Percentiles rank a stretch among this genome's conserved stretches.
These are phyloP conservation scores for Drosophila incognita DNA, from an alignment of 2,888 invertebrate genomes.

Conservation along the genomic window DNA sequence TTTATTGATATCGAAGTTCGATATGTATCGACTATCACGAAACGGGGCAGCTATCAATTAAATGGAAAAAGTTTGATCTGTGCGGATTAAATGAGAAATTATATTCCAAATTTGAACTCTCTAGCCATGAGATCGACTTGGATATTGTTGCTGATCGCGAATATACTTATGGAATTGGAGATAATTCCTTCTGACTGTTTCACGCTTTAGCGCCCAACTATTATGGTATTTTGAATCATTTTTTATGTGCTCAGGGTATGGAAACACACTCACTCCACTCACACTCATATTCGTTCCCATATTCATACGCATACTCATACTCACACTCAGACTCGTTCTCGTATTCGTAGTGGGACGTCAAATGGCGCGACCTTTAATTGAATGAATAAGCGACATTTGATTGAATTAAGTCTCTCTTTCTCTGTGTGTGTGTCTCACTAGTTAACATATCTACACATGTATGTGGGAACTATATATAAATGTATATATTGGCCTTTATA, in stretches of 20 bases:
- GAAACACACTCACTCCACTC: conserved; percentile 9
- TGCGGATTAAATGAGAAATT: background rate
- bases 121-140: background rate
- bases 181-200: background rate
- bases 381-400: conserved; percentile 83
- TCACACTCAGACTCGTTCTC: conserved; percentile 40
- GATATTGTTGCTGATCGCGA: background rate
- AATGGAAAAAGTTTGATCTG: background rate
- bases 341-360: conserved; percentile 64
- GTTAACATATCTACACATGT: conserved; percentile 19
- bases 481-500: background rate
- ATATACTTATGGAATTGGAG: background rate
- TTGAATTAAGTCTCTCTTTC: conserved; percentile 71
- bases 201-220: background rate
- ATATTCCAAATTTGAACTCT: background rate
- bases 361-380: conserved; percentile 83
- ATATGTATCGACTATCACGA: background rate
- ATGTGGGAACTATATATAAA: background rate
- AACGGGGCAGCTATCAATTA: too few species aligned
- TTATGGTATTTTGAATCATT: background rate
- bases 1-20: background rate
- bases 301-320: conserved; percentile 9
- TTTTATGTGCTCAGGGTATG: background rate
- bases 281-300: conserved; percentile 3
- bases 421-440: conserved; percentile 11